phyloP scores from a whole-genome alignment of 1,140 invertebrate genomes.

The Eriosoma lanigerum region DNA sequence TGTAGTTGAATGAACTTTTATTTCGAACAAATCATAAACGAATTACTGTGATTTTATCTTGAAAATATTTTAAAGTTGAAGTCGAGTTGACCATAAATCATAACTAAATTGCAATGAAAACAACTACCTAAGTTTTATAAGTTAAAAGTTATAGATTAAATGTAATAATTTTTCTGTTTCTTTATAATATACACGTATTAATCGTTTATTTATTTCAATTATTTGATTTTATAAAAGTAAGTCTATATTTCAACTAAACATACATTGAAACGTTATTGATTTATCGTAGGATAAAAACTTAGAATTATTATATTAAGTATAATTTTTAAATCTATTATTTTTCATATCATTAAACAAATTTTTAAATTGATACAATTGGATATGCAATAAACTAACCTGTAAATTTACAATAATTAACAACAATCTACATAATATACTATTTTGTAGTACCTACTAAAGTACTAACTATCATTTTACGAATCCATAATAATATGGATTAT shows the following conservation, averaged over 20 bases:
- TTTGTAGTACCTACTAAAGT: too few species aligned
- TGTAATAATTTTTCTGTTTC: background rate
- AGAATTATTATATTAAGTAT: background rate
- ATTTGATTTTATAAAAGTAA: background rate
- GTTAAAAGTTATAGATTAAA: background rate
- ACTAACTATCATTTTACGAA: too few species aligned
- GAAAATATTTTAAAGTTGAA: background rate
- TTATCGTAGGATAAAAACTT: background rate
- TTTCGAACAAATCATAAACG: background rate
- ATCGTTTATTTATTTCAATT: background rate
- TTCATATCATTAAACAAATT: too few species aligned
- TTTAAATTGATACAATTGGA: too few species aligned
- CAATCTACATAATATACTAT: too few species aligned
- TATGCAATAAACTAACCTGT: too few species aligned
- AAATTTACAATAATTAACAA: too few species aligned
- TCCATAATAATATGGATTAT: too few species aligned
- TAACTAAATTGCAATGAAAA: background rate
- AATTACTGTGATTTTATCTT: background rate
- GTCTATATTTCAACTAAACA: too few species aligned
- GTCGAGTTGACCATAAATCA: background rate
- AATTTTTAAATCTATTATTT: too few species aligned
- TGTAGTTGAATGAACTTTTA: background rate
- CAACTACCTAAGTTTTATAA: background rate
- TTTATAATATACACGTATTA: background rate
- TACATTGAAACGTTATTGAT: background rate